Conservation (phyloP, 2,113 vertebrate genomes). For the Diphyllodes magnificus region DNA sequence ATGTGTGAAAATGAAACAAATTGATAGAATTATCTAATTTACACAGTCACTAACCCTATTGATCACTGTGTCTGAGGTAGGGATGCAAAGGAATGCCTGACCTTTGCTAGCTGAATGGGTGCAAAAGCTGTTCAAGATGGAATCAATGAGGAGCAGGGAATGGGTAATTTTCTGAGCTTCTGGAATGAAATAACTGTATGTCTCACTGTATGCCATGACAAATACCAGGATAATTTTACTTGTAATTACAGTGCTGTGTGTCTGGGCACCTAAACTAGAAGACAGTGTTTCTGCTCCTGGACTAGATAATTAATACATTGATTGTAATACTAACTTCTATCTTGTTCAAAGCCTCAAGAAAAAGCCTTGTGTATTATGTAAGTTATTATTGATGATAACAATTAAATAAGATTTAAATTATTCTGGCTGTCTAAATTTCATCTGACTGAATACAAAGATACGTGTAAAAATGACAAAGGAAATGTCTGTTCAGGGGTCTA, state of each 20-base stretch:
- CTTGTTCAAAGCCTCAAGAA: neutral
- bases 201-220: neutral
- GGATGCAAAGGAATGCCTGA: neutral
- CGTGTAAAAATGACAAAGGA: neutral
- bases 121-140: neutral
- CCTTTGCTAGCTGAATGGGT: neutral
- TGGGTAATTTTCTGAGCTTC: neutral
- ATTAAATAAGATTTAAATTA: neutral
- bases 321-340: no score
- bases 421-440: neutral
- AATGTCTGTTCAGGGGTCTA: neutral
- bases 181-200: neutral
- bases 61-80: neutral
- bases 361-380: neutral
- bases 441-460: neutral
- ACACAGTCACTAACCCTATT: neutral
- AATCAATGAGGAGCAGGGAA: neutral
- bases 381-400: neutral
- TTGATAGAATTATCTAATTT: neutral
- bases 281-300: neutral
- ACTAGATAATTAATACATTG: neutral
- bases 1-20: neutral
- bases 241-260: neutral
- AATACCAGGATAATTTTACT: neutral
- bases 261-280: neutral